Base-by-base conservation (phyloP, 2,113 vertebrate genomes). In the Pampusana beccarii region DNA sequence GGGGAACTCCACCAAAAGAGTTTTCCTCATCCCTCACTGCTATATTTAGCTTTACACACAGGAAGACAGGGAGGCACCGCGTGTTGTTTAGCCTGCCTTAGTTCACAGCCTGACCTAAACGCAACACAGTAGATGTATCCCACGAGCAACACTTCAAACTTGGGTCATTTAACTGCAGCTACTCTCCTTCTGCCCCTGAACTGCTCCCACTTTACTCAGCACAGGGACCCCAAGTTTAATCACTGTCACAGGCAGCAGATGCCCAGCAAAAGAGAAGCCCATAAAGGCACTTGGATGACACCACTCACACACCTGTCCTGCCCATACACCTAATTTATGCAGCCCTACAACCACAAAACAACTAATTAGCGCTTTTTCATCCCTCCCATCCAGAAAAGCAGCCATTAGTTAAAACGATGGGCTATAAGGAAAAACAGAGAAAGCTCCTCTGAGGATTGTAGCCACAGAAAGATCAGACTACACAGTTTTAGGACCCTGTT, bases 11-110 rank as follows among this genome's bases (percentile, higher is more conserved):
- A 44, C 72, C 34, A 40, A 8, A 57, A 46, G 87, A 85, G 83
- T 24, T 56, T 77, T 83, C 64, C 67, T 60, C 13, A 14, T 25
- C 46, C 42, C 53, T 29, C 61, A 1, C 33, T 1, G 56, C 93
- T 96, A 67, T 88, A 91, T 93, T 92, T 87, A 95, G 86, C 50
- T 82, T 73, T 26, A 38, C n/a, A 19, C 62, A 67, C 66, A 54
- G 44, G 62, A 66, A 42, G 46, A n/a, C 79, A 48, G 58, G 44
- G 44, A 58, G 42, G n/a, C 16, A 61, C 86, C 71, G 90, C 91
- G 79, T 62, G 79, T 53, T 19, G 56, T 64, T 86, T 79, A 36
- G 74, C 69, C 46, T 81, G 92, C 96, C 90, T 81, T 31, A 62
- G 95, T 75, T 91, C 80, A 72, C n/a, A 46, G 26, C 3, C 72